phyloP scores from a whole-genome alignment of 2,797 vertebrate genomes.

The Scolopax rusticola region DNA sequence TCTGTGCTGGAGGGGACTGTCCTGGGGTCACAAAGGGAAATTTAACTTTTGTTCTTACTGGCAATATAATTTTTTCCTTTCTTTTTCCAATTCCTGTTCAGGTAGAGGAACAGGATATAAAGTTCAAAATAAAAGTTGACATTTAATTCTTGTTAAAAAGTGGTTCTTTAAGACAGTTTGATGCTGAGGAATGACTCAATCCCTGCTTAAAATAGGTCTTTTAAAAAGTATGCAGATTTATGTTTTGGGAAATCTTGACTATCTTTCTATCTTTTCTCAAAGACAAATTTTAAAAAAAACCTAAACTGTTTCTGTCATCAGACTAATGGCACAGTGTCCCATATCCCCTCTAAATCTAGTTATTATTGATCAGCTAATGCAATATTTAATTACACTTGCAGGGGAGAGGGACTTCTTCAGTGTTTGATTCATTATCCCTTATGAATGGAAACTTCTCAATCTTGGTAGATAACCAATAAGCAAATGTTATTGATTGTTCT shows the following conservation, averaged over 20 bases:
- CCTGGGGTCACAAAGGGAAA: neutral
- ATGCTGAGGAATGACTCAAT: neutral
- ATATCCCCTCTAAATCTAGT: conserved; percentile 15
- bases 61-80: neutral
- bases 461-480: conserved; percentile 38
- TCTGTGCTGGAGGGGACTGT: neutral
- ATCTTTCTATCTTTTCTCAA: neutral
- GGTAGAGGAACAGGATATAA: too few species aligned
- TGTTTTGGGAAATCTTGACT: conserved; percentile 6
- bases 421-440: conserved; percentile 31
- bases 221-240: neutral
- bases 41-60: neutral
- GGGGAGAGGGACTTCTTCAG: conserved; percentile 21
- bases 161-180: neutral
- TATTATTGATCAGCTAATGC: conserved; percentile 57
- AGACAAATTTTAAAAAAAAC: neutral
- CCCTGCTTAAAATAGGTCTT: neutral
- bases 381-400: conserved; percentile 44
- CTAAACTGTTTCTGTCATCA: neutral
- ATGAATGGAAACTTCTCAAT: conserved; percentile 53
- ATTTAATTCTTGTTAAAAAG: neutral
- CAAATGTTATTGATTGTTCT: conserved; percentile 52
- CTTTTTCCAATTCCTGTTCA: neutral
- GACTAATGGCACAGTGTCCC: neutral
- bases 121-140: neutral